Percentiles rank a stretch among this genome's conserved stretches.
These are phyloP conservation scores for Eurystomus gularis DNA, from an alignment of 2,113 vertebrate species.

Conservation along the genomic window DNA sequence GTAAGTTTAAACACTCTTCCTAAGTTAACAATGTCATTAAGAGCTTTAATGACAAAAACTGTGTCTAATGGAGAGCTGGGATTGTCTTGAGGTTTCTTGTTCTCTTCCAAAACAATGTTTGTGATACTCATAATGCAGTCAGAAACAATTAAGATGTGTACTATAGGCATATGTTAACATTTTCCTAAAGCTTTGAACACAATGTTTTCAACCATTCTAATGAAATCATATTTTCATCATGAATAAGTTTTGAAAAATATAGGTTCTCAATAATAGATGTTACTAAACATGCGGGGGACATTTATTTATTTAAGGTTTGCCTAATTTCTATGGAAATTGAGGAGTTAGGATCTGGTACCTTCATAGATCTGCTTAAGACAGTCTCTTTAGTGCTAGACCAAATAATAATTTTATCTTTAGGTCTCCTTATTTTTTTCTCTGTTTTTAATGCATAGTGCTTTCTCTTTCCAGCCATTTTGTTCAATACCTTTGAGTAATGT, in stretches of 20 bases:
- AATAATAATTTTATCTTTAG: not conserved
- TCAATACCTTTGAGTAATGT: not conserved
- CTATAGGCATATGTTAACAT: not conserved
- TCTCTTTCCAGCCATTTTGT: not conserved
- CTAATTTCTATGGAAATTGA: not conserved
- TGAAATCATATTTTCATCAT: not conserved
- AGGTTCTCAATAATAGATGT: not conserved
- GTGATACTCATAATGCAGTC: not conserved
- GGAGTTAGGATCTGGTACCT: not conserved
- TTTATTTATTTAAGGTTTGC: not conserved
- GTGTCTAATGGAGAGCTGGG: not conserved
- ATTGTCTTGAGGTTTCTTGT: not conserved
- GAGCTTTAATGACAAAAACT: not conserved
- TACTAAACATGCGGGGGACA: not conserved
- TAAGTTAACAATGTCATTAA: not conserved
- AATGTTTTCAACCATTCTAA: not conserved
- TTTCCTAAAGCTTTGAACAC: not conserved
- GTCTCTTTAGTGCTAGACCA: not conserved
- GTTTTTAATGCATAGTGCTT: not conserved
- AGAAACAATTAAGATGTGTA: not conserved
- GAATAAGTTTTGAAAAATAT: not conserved
- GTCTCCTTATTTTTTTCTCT: not conserved
- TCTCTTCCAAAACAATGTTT: not conserved
- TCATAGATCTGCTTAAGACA: not conserved
- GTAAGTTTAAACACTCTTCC: not conserved